Evolutionary conservation across 2,888 invertebrate species (phyloP).

Genomic region (Anticlea derivata): DNA sequence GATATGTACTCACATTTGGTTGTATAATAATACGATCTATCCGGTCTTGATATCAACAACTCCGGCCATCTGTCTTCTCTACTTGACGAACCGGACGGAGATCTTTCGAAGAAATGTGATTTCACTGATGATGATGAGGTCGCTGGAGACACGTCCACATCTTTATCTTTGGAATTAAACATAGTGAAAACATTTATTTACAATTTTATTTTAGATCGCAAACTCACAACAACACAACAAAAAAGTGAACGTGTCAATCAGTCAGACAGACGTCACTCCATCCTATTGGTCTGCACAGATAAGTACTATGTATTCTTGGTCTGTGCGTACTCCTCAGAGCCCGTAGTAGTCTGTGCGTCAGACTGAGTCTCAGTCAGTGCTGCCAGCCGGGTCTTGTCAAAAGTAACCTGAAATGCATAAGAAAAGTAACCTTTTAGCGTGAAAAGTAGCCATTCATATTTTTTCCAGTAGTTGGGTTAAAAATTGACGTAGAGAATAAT

Average conservation of each 20-base stretch:
- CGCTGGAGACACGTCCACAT: conserved; percentile 59
- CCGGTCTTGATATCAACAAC: conserved; percentile 72
- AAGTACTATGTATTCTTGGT: no score
- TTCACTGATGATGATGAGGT: conserved; percentile 65
- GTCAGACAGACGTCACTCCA: conserved; percentile 1
- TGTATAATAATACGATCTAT: conserved; percentile 72
- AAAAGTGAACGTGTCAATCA: conserved; percentile 8
- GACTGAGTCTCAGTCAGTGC: no score
- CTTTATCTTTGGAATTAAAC: conserved; percentile 66
- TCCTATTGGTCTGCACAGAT: no score
- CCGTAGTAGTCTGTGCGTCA: no score
- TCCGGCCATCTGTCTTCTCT: conserved; percentile 80
- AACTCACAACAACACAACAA: conserved; percentile 37
- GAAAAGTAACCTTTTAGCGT: no score
- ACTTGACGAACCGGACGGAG: conserved; percentile 66
- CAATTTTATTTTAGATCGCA: conserved; percentile 4
- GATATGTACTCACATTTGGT: conserved; percentile 68
- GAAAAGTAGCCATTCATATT: no score
- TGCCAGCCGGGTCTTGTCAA: no score
- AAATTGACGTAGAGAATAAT: no score
- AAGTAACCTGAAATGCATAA: no score
- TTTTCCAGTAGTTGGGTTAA: no score
- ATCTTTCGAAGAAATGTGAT: conserved; percentile 64
- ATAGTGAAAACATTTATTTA: conserved; percentile 54
- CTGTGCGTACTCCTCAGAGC: no score